A percentile compares a stretch with the other conserved stretches of the same genome.
Evolutionary conservation across 1,140 invertebrate genomes (phyloP).

Genomic region (Megalopta genalis): DNA sequence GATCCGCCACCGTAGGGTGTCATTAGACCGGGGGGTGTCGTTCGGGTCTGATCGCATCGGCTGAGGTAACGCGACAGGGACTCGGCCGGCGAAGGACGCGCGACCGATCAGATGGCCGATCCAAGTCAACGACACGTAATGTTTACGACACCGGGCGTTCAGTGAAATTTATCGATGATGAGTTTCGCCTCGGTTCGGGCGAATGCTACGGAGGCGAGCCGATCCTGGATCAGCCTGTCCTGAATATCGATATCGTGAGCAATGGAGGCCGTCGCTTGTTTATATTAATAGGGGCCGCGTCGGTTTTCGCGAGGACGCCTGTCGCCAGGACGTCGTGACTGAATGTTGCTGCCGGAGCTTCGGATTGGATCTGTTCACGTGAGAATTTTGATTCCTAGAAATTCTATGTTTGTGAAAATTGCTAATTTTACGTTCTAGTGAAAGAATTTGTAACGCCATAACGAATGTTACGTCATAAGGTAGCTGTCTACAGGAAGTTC

Average conservation of each 20-base stretch:
- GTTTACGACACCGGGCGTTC: neutral
- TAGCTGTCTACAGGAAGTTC: too few species aligned
- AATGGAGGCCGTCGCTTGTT: neutral
- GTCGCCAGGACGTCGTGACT: too few species aligned
- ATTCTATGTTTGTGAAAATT: too few species aligned
- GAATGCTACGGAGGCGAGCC: neutral
- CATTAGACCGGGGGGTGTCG: too few species aligned
- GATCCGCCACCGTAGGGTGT: neutral
- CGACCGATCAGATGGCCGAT: neutral
- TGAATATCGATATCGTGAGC: too few species aligned
- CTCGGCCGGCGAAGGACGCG: constrained; percentile 11
- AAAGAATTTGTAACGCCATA: too few species aligned
- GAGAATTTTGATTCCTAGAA: too few species aligned
- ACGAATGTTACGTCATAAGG: too few species aligned
- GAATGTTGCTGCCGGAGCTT: too few species aligned
- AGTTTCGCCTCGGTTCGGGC: neutral
- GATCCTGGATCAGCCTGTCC: neutral
- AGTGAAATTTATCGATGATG: neutral
- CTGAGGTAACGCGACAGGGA: constrained; percentile 1
- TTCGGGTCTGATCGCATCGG: neutral
- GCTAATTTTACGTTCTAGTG: too few species aligned
- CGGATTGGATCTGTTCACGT: too few species aligned
- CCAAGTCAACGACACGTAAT: neutral
- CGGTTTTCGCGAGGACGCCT: too few species aligned
- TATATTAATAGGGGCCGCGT: neutral